phyloP scores from a whole-genome alignment of 2,113 vertebrate species.

The Ceuthmochares aereus region DNA sequence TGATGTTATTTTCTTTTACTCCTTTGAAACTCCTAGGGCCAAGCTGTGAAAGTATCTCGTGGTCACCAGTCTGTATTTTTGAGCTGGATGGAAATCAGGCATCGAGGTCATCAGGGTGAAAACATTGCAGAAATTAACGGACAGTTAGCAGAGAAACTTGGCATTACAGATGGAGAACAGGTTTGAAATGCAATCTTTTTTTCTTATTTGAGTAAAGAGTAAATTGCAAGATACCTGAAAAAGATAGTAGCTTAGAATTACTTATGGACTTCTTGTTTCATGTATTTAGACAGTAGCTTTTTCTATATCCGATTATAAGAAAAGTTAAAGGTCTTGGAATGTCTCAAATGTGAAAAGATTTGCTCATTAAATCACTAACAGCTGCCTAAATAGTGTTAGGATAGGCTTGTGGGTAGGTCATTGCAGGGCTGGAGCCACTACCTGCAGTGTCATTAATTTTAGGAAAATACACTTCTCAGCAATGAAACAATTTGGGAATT shows the following conservation, averaged over 20 bases:
- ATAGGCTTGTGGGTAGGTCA: not conserved
- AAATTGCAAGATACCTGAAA: not conserved
- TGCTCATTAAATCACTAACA: not conserved
- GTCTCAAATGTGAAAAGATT: not conserved
- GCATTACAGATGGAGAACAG: conserved; percentile 88
- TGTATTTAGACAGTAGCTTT: not conserved
- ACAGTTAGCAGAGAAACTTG: conserved; percentile 89
- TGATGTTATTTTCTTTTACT: not conserved
- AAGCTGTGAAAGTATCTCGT: conserved; percentile 88
- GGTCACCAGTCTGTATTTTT: conserved; percentile 81
- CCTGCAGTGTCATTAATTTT: not conserved
- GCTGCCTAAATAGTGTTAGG: not conserved
- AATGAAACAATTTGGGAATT: not conserved
- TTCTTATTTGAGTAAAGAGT: not conserved
- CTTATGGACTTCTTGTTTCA: not conserved
- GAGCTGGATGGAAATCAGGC: conserved; percentile 88
- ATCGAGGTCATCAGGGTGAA: conserved; percentile 67
- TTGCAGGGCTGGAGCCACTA: not conserved
- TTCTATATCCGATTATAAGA: not conserved
- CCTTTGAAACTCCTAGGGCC: conserved; percentile 77
- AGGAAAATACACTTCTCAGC: not conserved
- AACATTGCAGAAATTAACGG: conserved; percentile 87
- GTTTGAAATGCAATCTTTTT: conserved; percentile 64
- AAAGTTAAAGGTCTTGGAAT: not conserved
- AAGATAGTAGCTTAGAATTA: not conserved